Evolutionary conservation across 2,797 vertebrate species (phyloP).

Genomic region (Pterois miles): DNA sequence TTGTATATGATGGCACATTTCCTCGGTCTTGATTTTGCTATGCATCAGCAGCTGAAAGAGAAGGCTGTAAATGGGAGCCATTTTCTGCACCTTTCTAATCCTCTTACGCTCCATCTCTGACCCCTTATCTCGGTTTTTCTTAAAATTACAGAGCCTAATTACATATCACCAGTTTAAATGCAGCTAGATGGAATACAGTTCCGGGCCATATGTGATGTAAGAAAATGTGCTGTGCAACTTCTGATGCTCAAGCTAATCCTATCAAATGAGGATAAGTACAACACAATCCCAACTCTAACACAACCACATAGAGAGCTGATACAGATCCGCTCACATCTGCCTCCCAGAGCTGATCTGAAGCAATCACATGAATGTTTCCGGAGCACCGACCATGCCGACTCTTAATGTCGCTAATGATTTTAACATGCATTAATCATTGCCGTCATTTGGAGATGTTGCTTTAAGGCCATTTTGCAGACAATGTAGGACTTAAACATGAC

Average conservation of each 20-base stretch:
- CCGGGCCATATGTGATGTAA: slow-evolving; percentile 45
- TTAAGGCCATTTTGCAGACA: neutral
- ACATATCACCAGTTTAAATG: slow-evolving; percentile 46
- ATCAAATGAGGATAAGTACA: slow-evolving; percentile 73
- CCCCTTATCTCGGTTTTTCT: slow-evolving; percentile 48
- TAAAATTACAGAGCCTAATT: slow-evolving; percentile 58
- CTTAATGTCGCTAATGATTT: neutral
- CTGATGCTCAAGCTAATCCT: slow-evolving; percentile 71
- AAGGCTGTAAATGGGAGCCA: slow-evolving; percentile 23
- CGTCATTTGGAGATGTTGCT: neutral
- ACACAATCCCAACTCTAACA: slow-evolving; percentile 71
- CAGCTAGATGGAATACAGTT: slow-evolving; percentile 37
- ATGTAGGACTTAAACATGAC: neutral
- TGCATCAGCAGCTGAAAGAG: slow-evolving; percentile 3
- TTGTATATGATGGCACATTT: slow-evolving; percentile 16
- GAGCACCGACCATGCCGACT: neutral
- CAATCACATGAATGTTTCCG: slow-evolving; percentile 23
- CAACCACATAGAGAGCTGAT: slow-evolving; percentile 58
- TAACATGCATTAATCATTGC: neutral
- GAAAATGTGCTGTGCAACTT: slow-evolving; percentile 49
- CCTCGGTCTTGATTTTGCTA: neutral
- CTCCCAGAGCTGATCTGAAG: slow-evolving; percentile 36
- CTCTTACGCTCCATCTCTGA: slow-evolving; percentile 50
- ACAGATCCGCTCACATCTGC: slow-evolving; percentile 51
- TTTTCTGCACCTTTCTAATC: slow-evolving; percentile 64